These are phyloP conservation scores for Pammene aurita DNA, from an alignment of 2,888 invertebrate species.

Conservation along the genomic window DNA sequence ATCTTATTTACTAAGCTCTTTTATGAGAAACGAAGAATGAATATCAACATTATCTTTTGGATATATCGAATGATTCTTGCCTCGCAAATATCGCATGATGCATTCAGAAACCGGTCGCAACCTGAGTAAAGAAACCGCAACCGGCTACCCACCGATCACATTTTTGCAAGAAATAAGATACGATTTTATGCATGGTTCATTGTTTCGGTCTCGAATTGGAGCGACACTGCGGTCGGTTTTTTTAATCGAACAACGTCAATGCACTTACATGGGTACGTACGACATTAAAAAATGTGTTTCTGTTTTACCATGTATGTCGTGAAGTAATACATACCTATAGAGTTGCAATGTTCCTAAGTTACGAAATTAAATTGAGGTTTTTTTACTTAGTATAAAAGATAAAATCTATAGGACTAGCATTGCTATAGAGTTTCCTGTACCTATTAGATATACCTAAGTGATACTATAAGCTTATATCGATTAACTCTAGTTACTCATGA, in stretches of 20 bases:
- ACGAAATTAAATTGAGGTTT: no score
- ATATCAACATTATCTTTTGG: slow-evolving; percentile 54
- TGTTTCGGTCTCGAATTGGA: slow-evolving; percentile 42
- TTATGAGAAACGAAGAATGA: no score
- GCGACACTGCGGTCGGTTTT: slow-evolving; percentile 22
- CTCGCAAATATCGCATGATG: slow-evolving; percentile 24
- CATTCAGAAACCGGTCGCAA: slow-evolving; percentile 48
- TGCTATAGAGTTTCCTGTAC: no score
- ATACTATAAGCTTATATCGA: no score
- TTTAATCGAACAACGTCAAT: slow-evolving; percentile 14
- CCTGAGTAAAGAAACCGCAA: slow-evolving; percentile 56
- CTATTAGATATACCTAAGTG: no score
- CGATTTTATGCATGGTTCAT: slow-evolving; percentile 46
- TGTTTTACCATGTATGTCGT: not conserved
- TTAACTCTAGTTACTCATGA: no score
- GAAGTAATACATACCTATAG: not conserved
- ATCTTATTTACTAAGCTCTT: no score
- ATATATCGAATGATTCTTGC: slow-evolving; percentile 30
- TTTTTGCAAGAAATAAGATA: slow-evolving; percentile 73
- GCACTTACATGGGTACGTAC: slow-evolving; percentile 30
- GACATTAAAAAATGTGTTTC: slow-evolving; percentile 8
- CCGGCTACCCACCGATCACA: slow-evolving; percentile 56
- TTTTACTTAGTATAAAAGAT: no score
- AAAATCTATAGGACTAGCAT: no score
- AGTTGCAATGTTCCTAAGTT: not conserved